phyloP scores from a whole-genome alignment of 92 coral and sea anemone species.

The Palythoa grandis region DNA sequence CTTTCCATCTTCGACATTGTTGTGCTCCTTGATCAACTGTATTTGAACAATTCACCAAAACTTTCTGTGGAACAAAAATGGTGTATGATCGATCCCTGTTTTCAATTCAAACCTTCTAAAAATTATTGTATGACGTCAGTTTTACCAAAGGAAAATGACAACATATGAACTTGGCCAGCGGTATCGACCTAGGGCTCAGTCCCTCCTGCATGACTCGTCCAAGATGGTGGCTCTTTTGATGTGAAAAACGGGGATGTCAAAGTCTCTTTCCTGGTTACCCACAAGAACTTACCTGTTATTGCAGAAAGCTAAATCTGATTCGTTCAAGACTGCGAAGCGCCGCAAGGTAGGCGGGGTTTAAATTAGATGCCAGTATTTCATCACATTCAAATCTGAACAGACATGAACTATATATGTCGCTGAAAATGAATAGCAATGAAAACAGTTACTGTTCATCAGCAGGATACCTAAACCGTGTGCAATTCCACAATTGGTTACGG shows the following conservation, averaged over 20 bases:
- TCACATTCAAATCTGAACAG: no score
- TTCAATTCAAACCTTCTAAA: neutral
- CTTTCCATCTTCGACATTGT: neutral
- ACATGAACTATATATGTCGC: no score
- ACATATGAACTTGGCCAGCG: neutral
- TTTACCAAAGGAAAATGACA: neutral
- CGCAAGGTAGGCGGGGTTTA: neutral
- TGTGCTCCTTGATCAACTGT: neutral
- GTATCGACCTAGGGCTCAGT: neutral
- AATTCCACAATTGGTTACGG: no score
- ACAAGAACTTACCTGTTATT: neutral
- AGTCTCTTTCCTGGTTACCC: neutral
- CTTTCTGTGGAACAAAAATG: neutral
- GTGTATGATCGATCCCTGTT: neutral
- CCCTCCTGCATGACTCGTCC: neutral
- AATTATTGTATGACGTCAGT: conserved; percentile 1
- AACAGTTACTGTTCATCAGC: no score
- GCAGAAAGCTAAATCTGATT: neutral
- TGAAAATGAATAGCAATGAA: no score
- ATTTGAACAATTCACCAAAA: neutral
- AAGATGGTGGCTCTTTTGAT: neutral
- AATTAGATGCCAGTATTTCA: no score
- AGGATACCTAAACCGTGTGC: no score
- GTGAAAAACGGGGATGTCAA: neutral
- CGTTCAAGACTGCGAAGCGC: neutral